Evolutionary conservation across 2,888 invertebrate genomes (phyloP).

Genomic region (Dolomedes plantarius): DNA sequence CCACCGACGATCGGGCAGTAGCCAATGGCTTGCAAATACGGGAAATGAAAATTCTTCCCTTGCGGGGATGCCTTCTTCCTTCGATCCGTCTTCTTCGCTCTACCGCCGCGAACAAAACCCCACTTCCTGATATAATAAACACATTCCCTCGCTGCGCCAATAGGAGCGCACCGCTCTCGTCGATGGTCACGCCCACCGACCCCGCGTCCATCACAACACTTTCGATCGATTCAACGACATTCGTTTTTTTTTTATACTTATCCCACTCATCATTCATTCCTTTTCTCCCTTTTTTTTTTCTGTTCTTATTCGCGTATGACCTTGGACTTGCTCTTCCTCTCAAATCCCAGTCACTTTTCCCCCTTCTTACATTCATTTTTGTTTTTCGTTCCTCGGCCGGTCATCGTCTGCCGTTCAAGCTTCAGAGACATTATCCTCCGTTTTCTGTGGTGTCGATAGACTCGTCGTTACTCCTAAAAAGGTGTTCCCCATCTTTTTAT

Average conservation of each 20-base stretch:
- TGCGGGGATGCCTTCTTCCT: neutral
- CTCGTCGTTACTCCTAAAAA: neutral
- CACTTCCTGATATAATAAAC: constrained; percentile 27
- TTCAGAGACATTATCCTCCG: constrained; percentile 1
- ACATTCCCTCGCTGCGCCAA: constrained; percentile 20
- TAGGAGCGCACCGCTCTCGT: neutral
- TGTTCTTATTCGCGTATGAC: constrained; percentile 41
- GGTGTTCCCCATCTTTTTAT: neutral
- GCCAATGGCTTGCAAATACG: neutral
- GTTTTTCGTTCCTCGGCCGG: constrained; percentile 22
- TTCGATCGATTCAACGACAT: constrained; percentile 44
- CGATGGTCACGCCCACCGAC: constrained; percentile 42
- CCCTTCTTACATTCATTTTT: neutral
- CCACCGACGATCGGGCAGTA: neutral
- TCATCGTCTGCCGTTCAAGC: constrained; percentile 40
- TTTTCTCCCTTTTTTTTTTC: constrained; percentile 23
- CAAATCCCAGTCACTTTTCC: constrained; percentile 28
- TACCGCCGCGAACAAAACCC: constrained; percentile 19
- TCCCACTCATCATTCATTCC: constrained; percentile 1
- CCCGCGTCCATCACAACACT: constrained; percentile 41
- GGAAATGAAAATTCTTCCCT: neutral
- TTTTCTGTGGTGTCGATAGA: constrained; percentile 4
- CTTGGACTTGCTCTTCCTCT: constrained; percentile 68
- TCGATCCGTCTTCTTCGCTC: neutral
- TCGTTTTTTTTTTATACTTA: constrained; percentile 19